phyloP scores from a whole-genome alignment of 2,888 invertebrate species.

The Rotaria magnacalcarata region DNA sequence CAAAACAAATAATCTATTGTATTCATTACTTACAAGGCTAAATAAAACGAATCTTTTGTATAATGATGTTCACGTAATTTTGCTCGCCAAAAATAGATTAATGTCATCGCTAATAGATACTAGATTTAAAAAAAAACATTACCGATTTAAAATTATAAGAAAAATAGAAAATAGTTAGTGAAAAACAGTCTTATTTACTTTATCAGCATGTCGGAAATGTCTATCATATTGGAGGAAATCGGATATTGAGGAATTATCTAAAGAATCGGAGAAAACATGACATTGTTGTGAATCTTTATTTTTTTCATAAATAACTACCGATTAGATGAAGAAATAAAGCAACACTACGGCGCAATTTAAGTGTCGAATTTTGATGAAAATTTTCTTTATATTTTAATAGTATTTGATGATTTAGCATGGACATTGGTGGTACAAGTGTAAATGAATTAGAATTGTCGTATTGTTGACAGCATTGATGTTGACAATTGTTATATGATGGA shows the following conservation, averaged over 20 bases:
- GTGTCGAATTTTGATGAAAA: background rate
- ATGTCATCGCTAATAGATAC: slow-evolving; percentile 31
- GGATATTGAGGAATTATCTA: slow-evolving; percentile 12
- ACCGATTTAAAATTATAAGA: background rate
- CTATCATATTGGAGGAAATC: slow-evolving; percentile 8
- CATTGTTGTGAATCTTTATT: background rate
- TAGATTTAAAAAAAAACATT: background rate
- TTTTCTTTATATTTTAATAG: background rate
- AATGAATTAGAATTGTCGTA: background rate
- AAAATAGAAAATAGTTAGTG: too few relatives aligned
- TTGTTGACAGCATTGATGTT: background rate
- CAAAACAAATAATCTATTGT: too few relatives aligned
- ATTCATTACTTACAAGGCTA: background rate
- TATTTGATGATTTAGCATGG: background rate
- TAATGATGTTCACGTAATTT: slow-evolving; percentile 27
- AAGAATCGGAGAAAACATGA: too few relatives aligned
- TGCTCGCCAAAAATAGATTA: slow-evolving; percentile 32
- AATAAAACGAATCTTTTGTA: slow-evolving; percentile 6
- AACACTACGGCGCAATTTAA: background rate
- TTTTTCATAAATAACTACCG: background rate
- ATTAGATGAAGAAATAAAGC: slow-evolving; percentile 4
- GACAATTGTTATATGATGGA: background rate
- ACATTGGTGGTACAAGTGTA: background rate
- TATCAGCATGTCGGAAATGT: slow-evolving; percentile 35
- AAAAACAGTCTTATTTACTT: background rate